Percentiles rank a stretch among this genome's conserved stretches.
These are phyloP conservation scores for Phymastichus coffea DNA, from an alignment of 1,140 invertebrate species.

Conservation along the genomic window DNA sequence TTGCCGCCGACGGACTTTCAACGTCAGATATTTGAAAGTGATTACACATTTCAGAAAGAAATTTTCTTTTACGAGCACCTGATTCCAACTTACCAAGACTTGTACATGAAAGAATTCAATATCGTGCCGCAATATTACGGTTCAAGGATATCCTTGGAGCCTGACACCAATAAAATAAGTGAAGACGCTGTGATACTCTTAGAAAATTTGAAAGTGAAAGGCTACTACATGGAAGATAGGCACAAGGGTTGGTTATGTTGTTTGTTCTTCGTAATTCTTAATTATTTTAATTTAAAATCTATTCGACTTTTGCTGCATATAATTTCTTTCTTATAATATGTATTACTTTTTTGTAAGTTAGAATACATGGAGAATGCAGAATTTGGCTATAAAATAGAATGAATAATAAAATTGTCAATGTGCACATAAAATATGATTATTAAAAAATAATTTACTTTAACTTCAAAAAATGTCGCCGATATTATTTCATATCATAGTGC, in stretches of 20 bases:
- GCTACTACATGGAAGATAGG: slow-evolving; percentile 44
- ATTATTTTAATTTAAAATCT: not conserved
- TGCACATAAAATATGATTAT: too few relatives aligned
- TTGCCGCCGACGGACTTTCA: slow-evolving; percentile 38
- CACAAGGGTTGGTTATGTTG: not conserved
- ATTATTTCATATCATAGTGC: too few relatives aligned
- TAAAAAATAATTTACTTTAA: too few relatives aligned
- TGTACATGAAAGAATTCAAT: slow-evolving; percentile 42
- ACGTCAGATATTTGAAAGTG: slow-evolving; percentile 40
- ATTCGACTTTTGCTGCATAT: too few relatives aligned
- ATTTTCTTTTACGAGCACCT: slow-evolving; percentile 41
- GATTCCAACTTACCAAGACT: slow-evolving; percentile 33
- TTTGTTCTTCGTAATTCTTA: not conserved
- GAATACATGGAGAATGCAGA: too few relatives aligned
- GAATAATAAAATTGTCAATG: too few relatives aligned
- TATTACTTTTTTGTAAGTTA: too few relatives aligned
- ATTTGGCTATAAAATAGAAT: too few relatives aligned
- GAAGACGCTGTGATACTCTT: slow-evolving; percentile 59
- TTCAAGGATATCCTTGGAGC: slow-evolving; percentile 52
- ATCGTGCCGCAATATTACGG: slow-evolving; percentile 57
- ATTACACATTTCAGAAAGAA: slow-evolving; percentile 47
- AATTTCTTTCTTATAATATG: too few relatives aligned
- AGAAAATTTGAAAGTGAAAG: slow-evolving; percentile 57
- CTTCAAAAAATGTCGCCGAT: too few relatives aligned
- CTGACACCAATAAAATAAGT: slow-evolving; percentile 47